phyloP scores from a whole-genome alignment of 1,140 invertebrate species.

The Euwallacea fornicatus region DNA sequence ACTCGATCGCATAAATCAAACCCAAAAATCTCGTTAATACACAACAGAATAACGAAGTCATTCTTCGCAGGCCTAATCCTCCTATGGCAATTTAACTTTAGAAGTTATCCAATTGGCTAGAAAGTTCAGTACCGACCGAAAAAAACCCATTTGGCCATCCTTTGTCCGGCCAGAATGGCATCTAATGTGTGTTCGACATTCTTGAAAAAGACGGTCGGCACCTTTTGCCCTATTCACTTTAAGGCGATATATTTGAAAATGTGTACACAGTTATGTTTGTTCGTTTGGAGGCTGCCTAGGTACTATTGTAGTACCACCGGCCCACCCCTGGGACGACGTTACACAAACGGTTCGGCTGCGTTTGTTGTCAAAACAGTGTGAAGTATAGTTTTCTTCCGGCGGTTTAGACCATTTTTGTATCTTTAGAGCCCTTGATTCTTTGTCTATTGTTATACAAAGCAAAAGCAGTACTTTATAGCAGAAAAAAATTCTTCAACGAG shows the following conservation, averaged over 20 bases:
- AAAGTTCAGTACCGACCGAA: slow-evolving; percentile 19
- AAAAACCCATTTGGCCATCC: slow-evolving; percentile 25
- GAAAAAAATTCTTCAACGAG: background rate
- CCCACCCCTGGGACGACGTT: slow-evolving; percentile 42
- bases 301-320: slow-evolving; percentile 40
- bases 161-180: slow-evolving; percentile 19
- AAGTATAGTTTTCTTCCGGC: slow-evolving; percentile 44
- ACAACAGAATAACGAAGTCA: too few species aligned
- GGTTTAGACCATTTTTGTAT: background rate
- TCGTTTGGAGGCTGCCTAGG: slow-evolving; percentile 42
- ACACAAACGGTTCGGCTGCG: slow-evolving; percentile 43
- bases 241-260: slow-evolving; percentile 48
- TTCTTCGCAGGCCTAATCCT: background rate
- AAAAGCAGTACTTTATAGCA: background rate
- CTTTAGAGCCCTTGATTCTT: background rate
- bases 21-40: background rate
- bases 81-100: slow-evolving; percentile 24
- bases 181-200: slow-evolving; percentile 32
- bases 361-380: slow-evolving; percentile 45
- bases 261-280: slow-evolving; percentile 48
- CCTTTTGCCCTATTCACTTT: slow-evolving; percentile 46
- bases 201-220: slow-evolving; percentile 35
- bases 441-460: background rate
- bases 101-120: slow-evolving; percentile 29
- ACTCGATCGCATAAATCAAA: slow-evolving; percentile 26